A percentile compares a stretch with the other conserved stretches of the same genome.
These are phyloP conservation scores for Nesidiocoris tenuis DNA, from an alignment of 2,888 invertebrate species.

Conservation along the genomic window DNA sequence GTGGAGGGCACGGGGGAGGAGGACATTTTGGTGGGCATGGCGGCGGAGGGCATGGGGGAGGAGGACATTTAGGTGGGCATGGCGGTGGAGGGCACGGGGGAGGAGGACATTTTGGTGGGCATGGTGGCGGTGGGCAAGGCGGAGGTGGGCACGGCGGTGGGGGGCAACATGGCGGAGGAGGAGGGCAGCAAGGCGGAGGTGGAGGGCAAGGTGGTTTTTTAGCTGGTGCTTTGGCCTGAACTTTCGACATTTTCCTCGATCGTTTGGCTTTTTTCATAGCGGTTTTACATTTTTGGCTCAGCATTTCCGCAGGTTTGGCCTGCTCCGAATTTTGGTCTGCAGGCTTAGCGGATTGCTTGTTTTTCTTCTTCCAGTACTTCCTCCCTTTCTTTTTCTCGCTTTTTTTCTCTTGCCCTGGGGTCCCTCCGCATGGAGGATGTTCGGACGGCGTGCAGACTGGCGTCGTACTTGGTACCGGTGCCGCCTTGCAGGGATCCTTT, in stretches of 20 bases:
- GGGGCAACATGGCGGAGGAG: constrained; percentile 30
- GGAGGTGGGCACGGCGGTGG: constrained; percentile 29
- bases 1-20: neutral
- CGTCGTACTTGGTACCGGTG: neutral
- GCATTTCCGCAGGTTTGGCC: too few relatives aligned
- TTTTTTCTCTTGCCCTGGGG: neutral
- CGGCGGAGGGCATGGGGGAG: constrained; percentile 7
- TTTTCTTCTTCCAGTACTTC: neutral
- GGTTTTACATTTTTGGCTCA: too few relatives aligned
- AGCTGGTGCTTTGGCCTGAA: neutral
- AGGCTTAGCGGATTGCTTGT: neutral
- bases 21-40: constrained; percentile 16
- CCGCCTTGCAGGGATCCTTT: neutral
- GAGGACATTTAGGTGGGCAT: neutral
- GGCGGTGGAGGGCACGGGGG: constrained; percentile 1
- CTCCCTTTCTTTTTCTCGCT: neutral
- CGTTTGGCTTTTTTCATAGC: neutral
- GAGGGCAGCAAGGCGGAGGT: constrained; percentile 13
- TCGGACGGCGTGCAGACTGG: neutral
- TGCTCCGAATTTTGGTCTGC: too few relatives aligned
- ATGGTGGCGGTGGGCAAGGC: neutral
- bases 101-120: constrained; percentile 20
- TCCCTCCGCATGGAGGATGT: neutral
- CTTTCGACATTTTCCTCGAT: neutral
- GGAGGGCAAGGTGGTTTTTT: neutral